Percentiles rank a stretch among this genome's conserved stretches.
phyloP scores from a whole-genome alignment of 2,797 vertebrate genomes.

The Mus spretus region DNA sequence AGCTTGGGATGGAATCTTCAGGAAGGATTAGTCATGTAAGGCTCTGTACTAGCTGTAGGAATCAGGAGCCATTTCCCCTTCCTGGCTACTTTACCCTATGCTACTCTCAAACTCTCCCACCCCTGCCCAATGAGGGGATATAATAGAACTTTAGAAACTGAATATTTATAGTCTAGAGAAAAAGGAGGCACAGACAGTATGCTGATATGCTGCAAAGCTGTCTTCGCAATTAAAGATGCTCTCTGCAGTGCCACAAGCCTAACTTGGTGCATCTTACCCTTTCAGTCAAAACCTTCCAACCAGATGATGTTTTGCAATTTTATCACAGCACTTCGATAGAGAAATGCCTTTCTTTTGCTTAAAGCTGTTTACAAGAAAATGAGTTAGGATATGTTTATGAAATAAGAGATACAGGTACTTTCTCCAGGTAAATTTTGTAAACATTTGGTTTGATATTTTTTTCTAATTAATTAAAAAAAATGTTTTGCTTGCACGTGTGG shows the following conservation, averaged over 20 bases:
- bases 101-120: background rate
- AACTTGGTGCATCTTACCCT: background rate
- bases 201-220: background rate
- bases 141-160: constrained; percentile 11
- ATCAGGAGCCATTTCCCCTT: background rate
- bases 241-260: background rate
- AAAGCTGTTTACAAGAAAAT: constrained; percentile 65
- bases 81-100: background rate
- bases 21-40: background rate
- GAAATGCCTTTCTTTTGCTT: constrained; percentile 37
- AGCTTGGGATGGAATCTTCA: constrained; percentile 6
- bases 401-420: background rate
- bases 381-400: constrained; percentile 25
- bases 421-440: constrained; percentile 44
- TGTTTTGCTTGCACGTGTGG: background rate
- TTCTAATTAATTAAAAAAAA: background rate
- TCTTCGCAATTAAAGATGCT: constrained; percentile 7
- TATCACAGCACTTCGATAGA: constrained; percentile 27
- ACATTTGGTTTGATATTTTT: constrained; percentile 66
- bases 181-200: background rate
- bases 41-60: background rate
- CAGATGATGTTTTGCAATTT: constrained; percentile 41
- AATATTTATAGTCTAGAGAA: constrained; percentile 22
- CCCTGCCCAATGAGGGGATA: background rate
- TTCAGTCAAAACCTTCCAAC: constrained; percentile 21